A percentile compares a stretch with the other conserved stretches of the same genome.
phyloP scores from a whole-genome alignment of 2,797 vertebrate genomes.

The Clarias laeviceps region DNA sequence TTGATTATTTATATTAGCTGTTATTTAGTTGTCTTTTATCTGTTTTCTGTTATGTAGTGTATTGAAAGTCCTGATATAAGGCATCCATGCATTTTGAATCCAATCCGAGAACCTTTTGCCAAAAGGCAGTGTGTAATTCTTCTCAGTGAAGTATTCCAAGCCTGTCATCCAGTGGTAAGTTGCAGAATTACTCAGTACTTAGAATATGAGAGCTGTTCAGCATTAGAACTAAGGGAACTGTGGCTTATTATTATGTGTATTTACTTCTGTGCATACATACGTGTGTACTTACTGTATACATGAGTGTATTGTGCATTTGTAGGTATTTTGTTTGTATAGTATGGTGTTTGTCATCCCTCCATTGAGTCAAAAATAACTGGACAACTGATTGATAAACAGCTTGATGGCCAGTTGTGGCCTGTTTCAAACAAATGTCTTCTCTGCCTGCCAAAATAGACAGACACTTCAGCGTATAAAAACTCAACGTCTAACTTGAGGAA shows the following conservation, averaged over 20 bases:
- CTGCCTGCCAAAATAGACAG: too few species aligned
- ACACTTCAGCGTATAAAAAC: too few species aligned
- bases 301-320: not conserved
- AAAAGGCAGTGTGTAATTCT: slow-evolving; percentile 89
- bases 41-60: slow-evolving; percentile 75
- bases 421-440: too few species aligned
- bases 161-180: slow-evolving; percentile 96
- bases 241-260: slow-evolving; percentile 25
- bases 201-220: not conserved
- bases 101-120: slow-evolving; percentile 90
- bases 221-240: not conserved
- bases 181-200: not conserved
- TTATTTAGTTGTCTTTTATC: not conserved
- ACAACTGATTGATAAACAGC: too few species aligned
- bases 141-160: slow-evolving; percentile 89
- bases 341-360: not conserved
- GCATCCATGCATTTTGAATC: slow-evolving; percentile 88
- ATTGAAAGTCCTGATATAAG: slow-evolving; percentile 86
- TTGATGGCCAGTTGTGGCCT: too few species aligned
- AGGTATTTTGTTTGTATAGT: not conserved
- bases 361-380: too few species aligned
- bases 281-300: not conserved
- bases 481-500: too few species aligned
- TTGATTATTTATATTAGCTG: not conserved
- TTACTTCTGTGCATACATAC: not conserved